A percentile compares a stretch with the other conserved stretches of the same genome.
Conservation (phyloP, 2,797 vertebrate species). For the Danio albolineatus region DNA sequence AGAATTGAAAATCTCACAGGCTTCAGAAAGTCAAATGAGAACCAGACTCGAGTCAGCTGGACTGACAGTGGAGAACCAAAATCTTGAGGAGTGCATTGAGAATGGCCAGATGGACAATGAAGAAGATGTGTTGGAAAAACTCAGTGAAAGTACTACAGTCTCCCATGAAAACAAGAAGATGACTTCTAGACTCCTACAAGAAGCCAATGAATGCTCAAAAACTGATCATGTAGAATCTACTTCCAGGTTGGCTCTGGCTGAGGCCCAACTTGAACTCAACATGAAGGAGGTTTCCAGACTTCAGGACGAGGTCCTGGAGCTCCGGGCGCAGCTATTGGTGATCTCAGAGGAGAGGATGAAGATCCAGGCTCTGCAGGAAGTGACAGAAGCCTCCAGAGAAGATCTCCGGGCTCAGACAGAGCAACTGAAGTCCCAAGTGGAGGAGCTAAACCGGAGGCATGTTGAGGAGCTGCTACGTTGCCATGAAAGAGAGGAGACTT, state of each 20-base stretch:
- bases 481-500: constrained; percentile 78
- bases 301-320: constrained; percentile 78
- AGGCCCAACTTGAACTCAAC: constrained; percentile 83
- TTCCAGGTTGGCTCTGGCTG: constrained; percentile 76
- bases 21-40: constrained; percentile 80
- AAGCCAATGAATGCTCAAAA: constrained; percentile 65
- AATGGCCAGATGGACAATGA: constrained; percentile 74
- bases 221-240: constrained; percentile 71
- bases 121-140: constrained; percentile 71
- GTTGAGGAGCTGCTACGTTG: constrained; percentile 84
- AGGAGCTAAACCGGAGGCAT: constrained; percentile 85
- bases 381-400: constrained; percentile 74
- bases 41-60: constrained; percentile 69
- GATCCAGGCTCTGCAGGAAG: constrained; percentile 79
- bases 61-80: constrained; percentile 76
- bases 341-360: constrained; percentile 78
- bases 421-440: constrained; percentile 82
- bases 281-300: constrained; percentile 80
- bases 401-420: constrained; percentile 82
- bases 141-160: constrained; percentile 70
- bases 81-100: constrained; percentile 80
- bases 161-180: constrained; percentile 71
- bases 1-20: constrained; percentile 72
- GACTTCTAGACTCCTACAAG: constrained; percentile 53
- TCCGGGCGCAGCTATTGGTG: constrained; percentile 81